These are phyloP conservation scores for Pecten maximus DNA, from an alignment of 2,888 invertebrate species.

Conservation along the genomic window DNA sequence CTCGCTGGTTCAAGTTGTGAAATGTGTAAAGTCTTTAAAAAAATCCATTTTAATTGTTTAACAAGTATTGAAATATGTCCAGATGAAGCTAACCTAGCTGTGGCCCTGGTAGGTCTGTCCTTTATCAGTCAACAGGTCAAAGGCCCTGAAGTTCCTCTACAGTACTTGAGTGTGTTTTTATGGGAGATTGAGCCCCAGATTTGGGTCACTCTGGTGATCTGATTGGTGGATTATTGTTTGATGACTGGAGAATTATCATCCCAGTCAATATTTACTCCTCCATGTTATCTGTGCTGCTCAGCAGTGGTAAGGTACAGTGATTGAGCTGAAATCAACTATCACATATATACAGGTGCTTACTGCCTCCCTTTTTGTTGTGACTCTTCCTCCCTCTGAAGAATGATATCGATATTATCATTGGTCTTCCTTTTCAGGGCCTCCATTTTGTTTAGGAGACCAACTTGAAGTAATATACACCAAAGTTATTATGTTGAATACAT, in stretches of 20 bases:
- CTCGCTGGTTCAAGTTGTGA: not conserved
- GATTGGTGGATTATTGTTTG: constrained; percentile 20
- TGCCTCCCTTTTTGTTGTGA: too few relatives aligned
- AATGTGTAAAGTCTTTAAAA: not conserved
- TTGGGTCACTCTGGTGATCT: constrained; percentile 22
- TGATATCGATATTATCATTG: too few relatives aligned
- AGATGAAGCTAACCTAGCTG: not conserved
- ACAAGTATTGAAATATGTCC: not conserved
- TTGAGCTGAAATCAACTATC: not conserved
- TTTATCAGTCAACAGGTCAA: not conserved
- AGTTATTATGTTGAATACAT: too few relatives aligned
- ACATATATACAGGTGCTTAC: not conserved
- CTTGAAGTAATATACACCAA: too few relatives aligned
- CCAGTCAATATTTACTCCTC: constrained; percentile 11
- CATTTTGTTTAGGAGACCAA: too few relatives aligned
- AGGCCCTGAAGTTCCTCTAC: constrained; percentile 7
- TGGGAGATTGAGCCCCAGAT: constrained; percentile 6
- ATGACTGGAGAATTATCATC: constrained; percentile 5
- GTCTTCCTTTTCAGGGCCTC: too few relatives aligned
- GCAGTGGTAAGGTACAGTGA: constrained; percentile 25
- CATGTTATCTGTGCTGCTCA: not conserved
- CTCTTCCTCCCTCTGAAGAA: too few relatives aligned
- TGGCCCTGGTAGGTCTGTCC: not conserved
- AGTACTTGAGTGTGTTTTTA: not conserved
- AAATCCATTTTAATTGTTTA: not conserved